A percentile compares a stretch with the other conserved stretches of the same genome.
Conservation (phyloP, 2,797 vertebrate genomes). For the Philypnodon macrostomus region DNA sequence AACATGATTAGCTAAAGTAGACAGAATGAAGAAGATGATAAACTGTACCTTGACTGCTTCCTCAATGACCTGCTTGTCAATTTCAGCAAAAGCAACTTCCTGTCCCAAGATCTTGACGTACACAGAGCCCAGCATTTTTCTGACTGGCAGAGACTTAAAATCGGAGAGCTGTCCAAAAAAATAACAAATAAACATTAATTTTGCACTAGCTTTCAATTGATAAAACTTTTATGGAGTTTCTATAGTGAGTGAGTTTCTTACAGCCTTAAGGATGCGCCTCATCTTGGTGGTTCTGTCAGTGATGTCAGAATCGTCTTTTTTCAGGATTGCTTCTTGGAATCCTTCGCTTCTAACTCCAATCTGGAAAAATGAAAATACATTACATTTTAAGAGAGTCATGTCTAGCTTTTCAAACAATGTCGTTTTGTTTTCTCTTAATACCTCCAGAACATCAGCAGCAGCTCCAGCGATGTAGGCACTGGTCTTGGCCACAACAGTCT, state of each 20-base stretch:
- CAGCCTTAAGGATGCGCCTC: slow-evolving; percentile 73
- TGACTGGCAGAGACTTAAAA: slow-evolving; percentile 71
- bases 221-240: no score
- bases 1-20: no score
- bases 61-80: slow-evolving; percentile 73
- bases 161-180: slow-evolving; percentile 68
- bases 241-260: slow-evolving; percentile 37
- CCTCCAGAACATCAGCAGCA: slow-evolving; percentile 79
- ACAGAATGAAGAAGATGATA: no score
- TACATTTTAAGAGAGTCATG: background rate
- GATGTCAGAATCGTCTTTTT: slow-evolving; percentile 40
- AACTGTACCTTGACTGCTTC: slow-evolving; percentile 69
- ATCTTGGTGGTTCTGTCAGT: slow-evolving; percentile 65
- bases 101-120: slow-evolving; percentile 82
- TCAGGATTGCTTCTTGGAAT: slow-evolving; percentile 75
- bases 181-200: no score
- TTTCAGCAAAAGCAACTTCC: slow-evolving; percentile 73
- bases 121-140: slow-evolving; percentile 64
- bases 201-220: no score
- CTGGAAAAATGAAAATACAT: slow-evolving; percentile 56
- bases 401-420: background rate
- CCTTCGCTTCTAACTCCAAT: slow-evolving; percentile 76
- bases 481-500: slow-evolving; percentile 64
- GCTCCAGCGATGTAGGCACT: slow-evolving; percentile 77
- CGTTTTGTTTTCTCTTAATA: slow-evolving; percentile 34